phyloP scores from a whole-genome alignment of 2,113 vertebrate genomes.

The Zapus hudsonius region DNA sequence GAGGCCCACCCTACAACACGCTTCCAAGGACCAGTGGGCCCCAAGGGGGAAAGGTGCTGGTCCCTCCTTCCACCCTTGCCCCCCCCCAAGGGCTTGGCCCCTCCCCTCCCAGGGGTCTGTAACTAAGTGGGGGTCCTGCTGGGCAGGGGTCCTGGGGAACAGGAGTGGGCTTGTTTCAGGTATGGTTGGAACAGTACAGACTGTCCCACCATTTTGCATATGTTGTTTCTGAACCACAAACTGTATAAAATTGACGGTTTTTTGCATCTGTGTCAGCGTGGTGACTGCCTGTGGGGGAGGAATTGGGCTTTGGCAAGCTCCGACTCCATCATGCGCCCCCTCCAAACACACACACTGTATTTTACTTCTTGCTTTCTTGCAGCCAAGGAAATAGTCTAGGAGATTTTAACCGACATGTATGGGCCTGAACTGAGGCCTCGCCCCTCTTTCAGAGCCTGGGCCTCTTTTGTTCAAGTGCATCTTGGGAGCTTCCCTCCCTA shows the following conservation, averaged over 20 bases:
- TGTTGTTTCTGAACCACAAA: slow-evolving; percentile 74
- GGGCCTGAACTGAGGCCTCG: slow-evolving; percentile 53
- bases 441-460: not conserved
- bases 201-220: slow-evolving; percentile 14
- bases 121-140: slow-evolving; percentile 53
- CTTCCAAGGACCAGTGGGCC: not conserved
- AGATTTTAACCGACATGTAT: not conserved
- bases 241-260: slow-evolving; percentile 71
- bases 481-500: not conserved
- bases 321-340: not conserved
- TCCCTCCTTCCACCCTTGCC: slow-evolving; percentile 19
- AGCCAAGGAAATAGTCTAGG: slow-evolving; percentile 35
- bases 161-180: not conserved
- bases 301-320: slow-evolving; percentile 24
- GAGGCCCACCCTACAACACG: not conserved
- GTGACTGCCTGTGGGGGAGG: slow-evolving; percentile 63
- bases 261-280: slow-evolving; percentile 76
- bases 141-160: slow-evolving; percentile 46
- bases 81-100: slow-evolving; percentile 61
- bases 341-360: not conserved
- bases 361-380: slow-evolving; percentile 39
- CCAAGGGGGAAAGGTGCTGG: slow-evolving; percentile 48
- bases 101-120: slow-evolving; percentile 7
- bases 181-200: slow-evolving; percentile 26
- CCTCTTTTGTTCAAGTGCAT: not conserved